Base-by-base conservation (phyloP, 2,888 invertebrate genomes). In the Cecidostiba fungosa region DNA sequence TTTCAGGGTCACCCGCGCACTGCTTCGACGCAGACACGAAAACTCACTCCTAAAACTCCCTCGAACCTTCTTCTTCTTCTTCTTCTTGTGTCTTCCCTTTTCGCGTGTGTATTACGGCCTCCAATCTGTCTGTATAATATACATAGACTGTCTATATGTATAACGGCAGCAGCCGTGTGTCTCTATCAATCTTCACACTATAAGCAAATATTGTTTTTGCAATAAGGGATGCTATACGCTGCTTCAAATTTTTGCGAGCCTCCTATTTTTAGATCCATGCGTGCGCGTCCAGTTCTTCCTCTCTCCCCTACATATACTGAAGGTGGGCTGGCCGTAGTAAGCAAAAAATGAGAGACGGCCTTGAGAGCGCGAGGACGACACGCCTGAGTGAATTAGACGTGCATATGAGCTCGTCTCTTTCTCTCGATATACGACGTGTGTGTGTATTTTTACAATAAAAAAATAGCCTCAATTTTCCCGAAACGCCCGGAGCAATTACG, bases 1-100 rank as follows among this genome's bases (percentile, higher is more conserved):
- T 92, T 92, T 92, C 92, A 92, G 92, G 92, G 92, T 92, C 92
- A 92, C 90, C 89, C 89, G 89, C 89, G 88, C 89, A 89, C 85
- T 84, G 12, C 66, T 32, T 26, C 77, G 77, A 16, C 85, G 50
- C 76, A 74, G 84, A 87, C 89, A 89, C 88, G 88, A 89, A 90
- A 90, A 89, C 88, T 90, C 89, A 88, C 86, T 89, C 85, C 90
- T 89, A 89, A 90, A 88, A 89, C 86, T 88, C 89, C 89, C 88
- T 88, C 89, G 86, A 84, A 47, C 66, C 50, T 39, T 54, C 54
- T 69, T 78, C n/a, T n/a, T n/a, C 77, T 62, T 50, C 83, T 66
- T 43, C 62, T 47, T 50, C 14, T 69, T 26, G 26, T n/a, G 72
- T 19, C 23, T 6, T 3, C 77, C 62, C 59, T n/a, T n/a, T 23